Evolutionary conservation across 2,113 vertebrate species (phyloP).

Genomic region (Albula goreensis): DNA sequence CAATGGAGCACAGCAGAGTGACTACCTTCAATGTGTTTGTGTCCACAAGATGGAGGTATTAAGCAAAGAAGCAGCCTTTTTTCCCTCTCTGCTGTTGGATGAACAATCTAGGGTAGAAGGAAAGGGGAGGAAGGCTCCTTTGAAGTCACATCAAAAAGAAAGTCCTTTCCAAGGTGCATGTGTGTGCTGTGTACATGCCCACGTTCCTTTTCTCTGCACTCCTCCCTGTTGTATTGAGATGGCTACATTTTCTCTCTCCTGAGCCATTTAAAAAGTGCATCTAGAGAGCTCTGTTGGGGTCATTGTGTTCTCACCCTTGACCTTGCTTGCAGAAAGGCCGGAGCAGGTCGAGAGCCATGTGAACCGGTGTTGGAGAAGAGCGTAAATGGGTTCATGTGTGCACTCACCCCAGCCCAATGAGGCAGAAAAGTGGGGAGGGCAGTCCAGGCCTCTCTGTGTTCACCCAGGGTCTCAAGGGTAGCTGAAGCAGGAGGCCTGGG

Average conservation of each 20-base stretch:
- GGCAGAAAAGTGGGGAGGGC: conserved; percentile 63
- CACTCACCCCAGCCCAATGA: conserved; percentile 57
- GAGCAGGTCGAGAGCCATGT: conserved; percentile 57
- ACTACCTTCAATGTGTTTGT: conserved; percentile 15
- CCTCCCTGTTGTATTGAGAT: background rate
- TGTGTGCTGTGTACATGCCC: conserved; percentile 48
- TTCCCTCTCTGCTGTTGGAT: conserved; percentile 15
- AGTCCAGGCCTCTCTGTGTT: conserved; percentile 50
- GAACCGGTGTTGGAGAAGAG: conserved; percentile 46
- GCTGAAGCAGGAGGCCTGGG: background rate
- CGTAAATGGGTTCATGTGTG: conserved; percentile 63
- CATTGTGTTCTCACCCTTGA: conserved; percentile 56
- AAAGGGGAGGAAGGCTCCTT: background rate
- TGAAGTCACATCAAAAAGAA: conserved; percentile 41
- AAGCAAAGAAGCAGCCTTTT: conserved; percentile 59
- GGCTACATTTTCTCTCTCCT: background rate
- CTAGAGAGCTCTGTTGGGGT: conserved; percentile 54
- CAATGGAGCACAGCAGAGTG: background rate
- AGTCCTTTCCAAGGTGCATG: conserved; percentile 36
- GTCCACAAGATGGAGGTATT: conserved; percentile 80
- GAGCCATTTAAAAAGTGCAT: conserved; percentile 52
- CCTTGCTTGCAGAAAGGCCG: conserved; percentile 59
- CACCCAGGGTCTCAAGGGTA: conserved; percentile 44
- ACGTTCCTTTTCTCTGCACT: conserved; percentile 4
- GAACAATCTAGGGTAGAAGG: background rate